Percentiles rank a stretch among this genome's conserved stretches.
Conservation (phyloP, 1,140 invertebrate species). For the Drosophila busckii region DNA sequence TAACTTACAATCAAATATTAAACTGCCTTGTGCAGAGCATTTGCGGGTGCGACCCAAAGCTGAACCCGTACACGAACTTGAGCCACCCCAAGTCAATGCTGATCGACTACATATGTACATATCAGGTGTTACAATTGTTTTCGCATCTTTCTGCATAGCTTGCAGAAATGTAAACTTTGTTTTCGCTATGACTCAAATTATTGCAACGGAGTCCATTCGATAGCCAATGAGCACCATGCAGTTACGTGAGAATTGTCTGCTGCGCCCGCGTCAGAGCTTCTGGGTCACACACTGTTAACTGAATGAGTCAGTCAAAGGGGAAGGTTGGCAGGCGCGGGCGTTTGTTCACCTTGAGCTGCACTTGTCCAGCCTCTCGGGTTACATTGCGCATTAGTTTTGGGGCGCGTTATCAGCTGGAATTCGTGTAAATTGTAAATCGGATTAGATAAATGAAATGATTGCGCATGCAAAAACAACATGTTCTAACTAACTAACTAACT, state of each 20-base stretch:
- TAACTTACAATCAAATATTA: no score
- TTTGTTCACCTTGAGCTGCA: slow-evolving; percentile 12
- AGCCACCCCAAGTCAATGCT: no score
- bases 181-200: slow-evolving; percentile 54
- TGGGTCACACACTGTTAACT: no score
- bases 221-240: background rate
- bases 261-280: no score
- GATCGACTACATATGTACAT: background rate
- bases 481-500: background rate
- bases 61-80: no score
- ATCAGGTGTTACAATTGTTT: background rate
- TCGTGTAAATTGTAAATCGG: slow-evolving; percentile 4
- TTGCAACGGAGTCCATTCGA: background rate
- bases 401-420: no score
- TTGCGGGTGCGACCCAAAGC: background rate
- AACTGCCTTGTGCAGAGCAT: background rate
- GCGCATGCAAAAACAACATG: slow-evolving; percentile 16
- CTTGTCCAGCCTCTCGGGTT: no score
- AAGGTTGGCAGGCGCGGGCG: background rate
- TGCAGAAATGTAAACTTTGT: slow-evolving; percentile 45
- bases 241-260: slow-evolving; percentile 18
- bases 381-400: no score
- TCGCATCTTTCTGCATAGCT: slow-evolving; percentile 27
- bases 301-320: no score
- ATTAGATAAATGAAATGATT: no score